Evolutionary conservation across 2,797 vertebrate species (phyloP).

Genomic region (Tadarida brasiliensis): DNA sequence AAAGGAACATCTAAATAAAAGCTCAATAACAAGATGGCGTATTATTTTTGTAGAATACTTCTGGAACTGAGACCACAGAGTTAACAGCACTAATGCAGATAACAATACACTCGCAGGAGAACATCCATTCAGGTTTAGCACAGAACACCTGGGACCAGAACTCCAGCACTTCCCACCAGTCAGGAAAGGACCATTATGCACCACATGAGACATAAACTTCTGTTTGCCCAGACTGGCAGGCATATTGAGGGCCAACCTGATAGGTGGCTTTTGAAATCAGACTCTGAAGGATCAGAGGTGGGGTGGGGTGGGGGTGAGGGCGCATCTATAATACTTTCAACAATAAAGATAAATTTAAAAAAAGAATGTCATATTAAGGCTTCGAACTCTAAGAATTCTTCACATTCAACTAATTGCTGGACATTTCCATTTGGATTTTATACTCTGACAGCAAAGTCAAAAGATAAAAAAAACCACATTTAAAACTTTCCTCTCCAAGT

Average conservation of each 20-base stretch:
- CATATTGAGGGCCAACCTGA: background rate
- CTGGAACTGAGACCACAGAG: slow-evolving; percentile 22
- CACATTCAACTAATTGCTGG: slow-evolving; percentile 27
- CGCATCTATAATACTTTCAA: no score
- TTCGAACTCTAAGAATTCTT: slow-evolving; percentile 27
- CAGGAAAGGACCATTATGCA: background rate
- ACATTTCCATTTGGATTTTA: slow-evolving; percentile 25
- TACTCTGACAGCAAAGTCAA: slow-evolving; percentile 25
- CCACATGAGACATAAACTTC: background rate
- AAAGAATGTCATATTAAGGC: background rate
- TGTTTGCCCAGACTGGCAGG: background rate
- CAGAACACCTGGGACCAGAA: background rate
- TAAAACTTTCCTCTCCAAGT: slow-evolving; percentile 30
- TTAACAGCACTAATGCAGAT: background rate
- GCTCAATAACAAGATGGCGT: slow-evolving; percentile 5
- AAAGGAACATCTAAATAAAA: slow-evolving; percentile 53
- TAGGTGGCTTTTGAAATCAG: slow-evolving; percentile 12
- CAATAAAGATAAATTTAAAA: background rate
- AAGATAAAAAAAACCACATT: slow-evolving; percentile 46
- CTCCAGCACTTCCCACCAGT: background rate
- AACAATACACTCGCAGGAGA: background rate
- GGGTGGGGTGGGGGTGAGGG: no score
- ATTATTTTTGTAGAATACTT: slow-evolving; percentile 44
- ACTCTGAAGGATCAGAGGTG: slow-evolving; percentile 40
- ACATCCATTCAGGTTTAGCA: background rate